These are phyloP conservation scores for Perizoma flavofasciatum DNA, from an alignment of 2,888 invertebrate genomes.

Conservation along the genomic window DNA sequence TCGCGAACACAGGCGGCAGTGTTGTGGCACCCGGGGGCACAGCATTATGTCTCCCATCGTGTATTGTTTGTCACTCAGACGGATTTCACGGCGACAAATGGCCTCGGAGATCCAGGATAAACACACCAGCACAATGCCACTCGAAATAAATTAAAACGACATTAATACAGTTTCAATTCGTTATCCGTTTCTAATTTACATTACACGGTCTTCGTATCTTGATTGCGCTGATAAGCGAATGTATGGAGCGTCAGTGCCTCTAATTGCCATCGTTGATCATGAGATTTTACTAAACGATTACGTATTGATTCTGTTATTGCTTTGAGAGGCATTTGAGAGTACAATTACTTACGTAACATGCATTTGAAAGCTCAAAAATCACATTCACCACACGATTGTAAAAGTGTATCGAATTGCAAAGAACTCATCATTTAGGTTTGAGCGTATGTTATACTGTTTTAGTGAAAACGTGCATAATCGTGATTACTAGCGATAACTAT, in stretches of 20 bases:
- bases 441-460: slow-evolving; percentile 43
- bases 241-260: slow-evolving; percentile 36
- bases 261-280: slow-evolving; percentile 36
- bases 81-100: slow-evolving; percentile 78
- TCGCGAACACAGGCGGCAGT: slow-evolving; percentile 54
- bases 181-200: slow-evolving; percentile 36
- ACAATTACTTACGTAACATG: slow-evolving; percentile 36
- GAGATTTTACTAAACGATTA: slow-evolving; percentile 25
- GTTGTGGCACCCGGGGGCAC: slow-evolving; percentile 60
- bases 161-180: slow-evolving; percentile 47
- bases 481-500: slow-evolving; percentile 45
- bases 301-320: slow-evolving; percentile 32
- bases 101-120: slow-evolving; percentile 65
- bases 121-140: slow-evolving; percentile 60
- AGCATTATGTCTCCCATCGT: slow-evolving; percentile 69
- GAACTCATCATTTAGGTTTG: slow-evolving; percentile 48
- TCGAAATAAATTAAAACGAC: slow-evolving; percentile 68
- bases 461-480: slow-evolving; percentile 46
- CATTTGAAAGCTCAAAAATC: slow-evolving; percentile 53
- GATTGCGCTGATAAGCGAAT: slow-evolving; percentile 38
- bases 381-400: slow-evolving; percentile 57
- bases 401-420: slow-evolving; percentile 73
- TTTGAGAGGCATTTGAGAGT: slow-evolving; percentile 22
- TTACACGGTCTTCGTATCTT: slow-evolving; percentile 34
- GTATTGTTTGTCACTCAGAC: slow-evolving; percentile 80